Conservation (phyloP, 2,113 vertebrate genomes). For the Periophthalmus modestus region DNA sequence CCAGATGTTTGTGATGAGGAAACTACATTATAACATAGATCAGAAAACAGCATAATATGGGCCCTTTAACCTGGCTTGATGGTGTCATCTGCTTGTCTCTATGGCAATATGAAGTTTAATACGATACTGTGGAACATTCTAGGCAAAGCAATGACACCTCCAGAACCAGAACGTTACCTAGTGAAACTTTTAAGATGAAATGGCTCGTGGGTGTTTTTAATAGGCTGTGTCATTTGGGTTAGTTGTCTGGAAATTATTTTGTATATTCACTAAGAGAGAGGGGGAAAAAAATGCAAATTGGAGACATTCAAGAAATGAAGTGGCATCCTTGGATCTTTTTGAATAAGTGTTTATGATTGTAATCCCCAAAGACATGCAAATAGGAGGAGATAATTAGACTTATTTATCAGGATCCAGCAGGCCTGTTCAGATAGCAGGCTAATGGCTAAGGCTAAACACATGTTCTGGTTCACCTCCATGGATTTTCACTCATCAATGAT, state of each 20-base stretch:
- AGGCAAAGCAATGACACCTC: too few relatives aligned
- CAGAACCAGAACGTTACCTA: too few relatives aligned
- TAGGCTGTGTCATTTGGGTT: constrained; percentile 28
- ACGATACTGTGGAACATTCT: too few relatives aligned
- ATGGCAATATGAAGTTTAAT: too few relatives aligned
- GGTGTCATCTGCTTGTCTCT: too few relatives aligned
- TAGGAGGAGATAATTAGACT: constrained; percentile 61
- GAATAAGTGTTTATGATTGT: constrained; percentile 61
- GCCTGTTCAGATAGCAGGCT: constrained; percentile 41
- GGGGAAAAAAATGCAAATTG: constrained; percentile 16
- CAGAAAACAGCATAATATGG: too few relatives aligned
- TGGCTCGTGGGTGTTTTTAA: constrained; percentile 10
- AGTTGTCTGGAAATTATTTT: constrained; percentile 14
- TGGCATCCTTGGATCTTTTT: constrained; percentile 44
- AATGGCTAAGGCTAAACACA: constrained; percentile 43
- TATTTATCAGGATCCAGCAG: constrained; percentile 63
- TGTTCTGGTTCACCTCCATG: constrained; percentile 52
- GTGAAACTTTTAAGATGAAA: background rate
- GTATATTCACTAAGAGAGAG: constrained; percentile 14
- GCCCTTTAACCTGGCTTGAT: too few relatives aligned
- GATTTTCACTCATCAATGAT: constrained; percentile 37
- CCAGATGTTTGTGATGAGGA: too few relatives aligned
- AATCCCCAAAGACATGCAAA: constrained; percentile 64
- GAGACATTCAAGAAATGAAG: constrained; percentile 26
- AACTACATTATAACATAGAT: too few relatives aligned